Conservation (phyloP, 2,113 vertebrate species). For the Pluvialis apricaria region DNA sequence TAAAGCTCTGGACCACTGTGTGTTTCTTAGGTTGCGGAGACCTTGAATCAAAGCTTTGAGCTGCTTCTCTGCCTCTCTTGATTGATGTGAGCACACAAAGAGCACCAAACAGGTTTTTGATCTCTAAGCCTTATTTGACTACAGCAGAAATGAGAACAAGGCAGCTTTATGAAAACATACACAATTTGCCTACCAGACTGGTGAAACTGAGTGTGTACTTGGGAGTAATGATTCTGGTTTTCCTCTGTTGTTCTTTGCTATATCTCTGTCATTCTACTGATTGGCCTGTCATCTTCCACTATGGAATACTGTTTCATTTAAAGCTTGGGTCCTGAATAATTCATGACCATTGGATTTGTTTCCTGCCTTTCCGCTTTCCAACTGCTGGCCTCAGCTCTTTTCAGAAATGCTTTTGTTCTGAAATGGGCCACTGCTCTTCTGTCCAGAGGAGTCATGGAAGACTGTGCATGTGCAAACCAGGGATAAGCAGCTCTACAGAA, state of each 20-base stretch:
- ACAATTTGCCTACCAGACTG: not conserved
- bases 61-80: not conserved
- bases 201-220: not conserved
- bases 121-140: not conserved
- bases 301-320: not conserved
- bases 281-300: not conserved
- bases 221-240: not conserved
- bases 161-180: not conserved
- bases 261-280: not conserved
- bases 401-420: not conserved
- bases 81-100: not conserved
- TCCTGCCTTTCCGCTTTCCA: not conserved
- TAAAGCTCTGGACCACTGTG: not conserved
- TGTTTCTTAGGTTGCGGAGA: not conserved
- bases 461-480: not conserved
- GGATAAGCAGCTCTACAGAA: not conserved
- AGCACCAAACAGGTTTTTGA: not conserved
- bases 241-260: not conserved
- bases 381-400: not conserved
- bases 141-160: not conserved
- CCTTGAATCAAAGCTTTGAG: not conserved
- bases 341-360: not conserved
- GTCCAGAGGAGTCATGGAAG: not conserved
- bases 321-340: constrained; percentile 7
- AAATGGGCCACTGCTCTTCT: not conserved